Percentiles rank a stretch among this genome's conserved stretches.
phyloP scores from a whole-genome alignment of 2,888 invertebrate species.

The Cacoxenus indagator region DNA sequence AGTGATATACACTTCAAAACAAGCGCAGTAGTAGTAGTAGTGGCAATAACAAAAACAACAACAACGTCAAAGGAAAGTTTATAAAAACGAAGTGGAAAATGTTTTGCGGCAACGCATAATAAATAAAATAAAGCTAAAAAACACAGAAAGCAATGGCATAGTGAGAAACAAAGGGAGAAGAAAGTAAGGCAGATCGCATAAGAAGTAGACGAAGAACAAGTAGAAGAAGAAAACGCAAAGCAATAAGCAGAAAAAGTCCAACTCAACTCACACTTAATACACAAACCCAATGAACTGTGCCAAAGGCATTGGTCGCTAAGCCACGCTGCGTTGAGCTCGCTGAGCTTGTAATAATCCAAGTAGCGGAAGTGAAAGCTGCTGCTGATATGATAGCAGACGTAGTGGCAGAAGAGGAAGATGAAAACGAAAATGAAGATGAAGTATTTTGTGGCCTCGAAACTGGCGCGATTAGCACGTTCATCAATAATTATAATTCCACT shows the following conservation, averaged over 20 bases:
- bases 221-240: background rate
- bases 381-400: background rate
- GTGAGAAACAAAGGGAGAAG: too few species aligned
- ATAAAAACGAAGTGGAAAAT: slow-evolving; percentile 2
- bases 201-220: background rate
- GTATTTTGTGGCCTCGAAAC: background rate
- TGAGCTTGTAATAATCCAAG: too few species aligned
- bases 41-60: slow-evolving; percentile 4
- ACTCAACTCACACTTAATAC: slow-evolving; percentile 10
- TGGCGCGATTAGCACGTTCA: slow-evolving; percentile 28
- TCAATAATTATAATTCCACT: slow-evolving; percentile 36
- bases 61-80: background rate
- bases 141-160: background rate
- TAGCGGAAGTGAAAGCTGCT: too few species aligned
- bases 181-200: background rate
- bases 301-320: background rate
- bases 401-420: too few species aligned
- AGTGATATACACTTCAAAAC: slow-evolving; percentile 3
- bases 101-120: slow-evolving; percentile 5
- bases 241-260: slow-evolving; percentile 8
- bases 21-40: slow-evolving; percentile 34
- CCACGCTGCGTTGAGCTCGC: background rate
- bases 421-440: background rate
- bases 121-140: slow-evolving; percentile 14
- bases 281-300: slow-evolving; percentile 1